phyloP scores from a whole-genome alignment of 2,797 vertebrate species.

The Epinephelus awoara region DNA sequence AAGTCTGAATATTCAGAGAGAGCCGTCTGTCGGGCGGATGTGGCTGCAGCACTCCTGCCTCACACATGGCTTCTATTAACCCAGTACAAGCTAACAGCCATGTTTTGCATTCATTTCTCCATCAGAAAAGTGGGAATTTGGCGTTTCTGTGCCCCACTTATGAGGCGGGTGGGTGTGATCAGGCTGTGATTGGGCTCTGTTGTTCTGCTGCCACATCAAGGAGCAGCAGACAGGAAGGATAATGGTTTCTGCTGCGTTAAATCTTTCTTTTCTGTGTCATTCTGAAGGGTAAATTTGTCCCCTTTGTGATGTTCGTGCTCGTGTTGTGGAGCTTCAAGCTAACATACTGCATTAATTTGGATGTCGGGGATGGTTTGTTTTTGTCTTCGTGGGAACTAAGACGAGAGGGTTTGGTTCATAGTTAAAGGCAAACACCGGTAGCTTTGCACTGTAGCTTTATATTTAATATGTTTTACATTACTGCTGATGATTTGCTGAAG shows the following conservation, averaged over 20 bases:
- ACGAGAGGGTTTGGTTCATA: not conserved
- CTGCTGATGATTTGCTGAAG: not conserved
- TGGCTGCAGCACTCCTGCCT: slow-evolving; percentile 31
- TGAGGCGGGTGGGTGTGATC: slow-evolving; percentile 24
- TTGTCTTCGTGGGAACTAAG: not conserved
- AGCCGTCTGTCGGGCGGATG: slow-evolving; percentile 33
- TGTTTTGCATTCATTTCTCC: slow-evolving; percentile 28
- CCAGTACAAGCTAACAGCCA: not conserved
- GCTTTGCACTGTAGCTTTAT: not conserved
- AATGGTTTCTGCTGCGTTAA: not conserved
- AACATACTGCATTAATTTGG: not conserved
- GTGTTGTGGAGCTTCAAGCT: not conserved
- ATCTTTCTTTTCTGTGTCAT: not conserved
- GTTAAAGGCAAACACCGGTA: not conserved
- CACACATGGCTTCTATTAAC: slow-evolving; percentile 66
- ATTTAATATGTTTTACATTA: not conserved
- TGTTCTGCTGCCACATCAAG: slow-evolving; percentile 34
- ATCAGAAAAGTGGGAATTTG: not conserved
- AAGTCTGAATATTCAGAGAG: slow-evolving; percentile 14
- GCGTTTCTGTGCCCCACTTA: slow-evolving; percentile 3
- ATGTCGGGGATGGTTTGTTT: not conserved
- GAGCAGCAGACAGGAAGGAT: not conserved
- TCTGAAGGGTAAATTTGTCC: not conserved
- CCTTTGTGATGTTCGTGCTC: not conserved
- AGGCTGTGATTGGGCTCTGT: slow-evolving; percentile 16